Conservation (phyloP, 2,888 invertebrate species). For the Octonoba sinensis region DNA sequence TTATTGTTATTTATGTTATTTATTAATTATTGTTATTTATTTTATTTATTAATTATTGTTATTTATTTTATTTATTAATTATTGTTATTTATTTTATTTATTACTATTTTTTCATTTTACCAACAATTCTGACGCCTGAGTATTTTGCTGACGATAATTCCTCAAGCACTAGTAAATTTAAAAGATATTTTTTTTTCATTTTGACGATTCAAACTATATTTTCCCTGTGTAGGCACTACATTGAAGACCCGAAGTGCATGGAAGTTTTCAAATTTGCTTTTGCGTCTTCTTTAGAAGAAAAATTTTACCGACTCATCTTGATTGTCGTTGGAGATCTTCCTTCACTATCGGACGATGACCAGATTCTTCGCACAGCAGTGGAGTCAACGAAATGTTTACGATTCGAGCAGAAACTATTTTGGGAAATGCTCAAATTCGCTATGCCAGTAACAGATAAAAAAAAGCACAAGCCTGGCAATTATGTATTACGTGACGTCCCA, state of each 20-base stretch:
- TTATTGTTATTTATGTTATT: too few relatives aligned
- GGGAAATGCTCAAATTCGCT: slow-evolving; percentile 49
- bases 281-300: slow-evolving; percentile 21
- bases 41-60: too few relatives aligned
- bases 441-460: slow-evolving; percentile 20
- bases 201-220: not conserved
- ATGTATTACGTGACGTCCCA: too few relatives aligned
- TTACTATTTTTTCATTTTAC: too few relatives aligned
- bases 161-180: not conserved
- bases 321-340: slow-evolving; percentile 9
- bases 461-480: too few relatives aligned
- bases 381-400: slow-evolving; percentile 31
- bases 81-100: too few relatives aligned
- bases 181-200: not conserved
- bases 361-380: slow-evolving; percentile 19
- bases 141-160: too few relatives aligned
- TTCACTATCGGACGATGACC: not conserved
- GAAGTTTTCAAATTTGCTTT: slow-evolving; percentile 17
- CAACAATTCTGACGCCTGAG: too few relatives aligned
- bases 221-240: slow-evolving; percentile 17
- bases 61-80: too few relatives aligned
- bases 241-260: slow-evolving; percentile 20
- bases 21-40: too few relatives aligned
- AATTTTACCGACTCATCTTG: slow-evolving; percentile 28
- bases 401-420: slow-evolving; percentile 32